Base-by-base conservation (phyloP, 2,888 invertebrate species). In the Eristalis intricaria region DNA sequence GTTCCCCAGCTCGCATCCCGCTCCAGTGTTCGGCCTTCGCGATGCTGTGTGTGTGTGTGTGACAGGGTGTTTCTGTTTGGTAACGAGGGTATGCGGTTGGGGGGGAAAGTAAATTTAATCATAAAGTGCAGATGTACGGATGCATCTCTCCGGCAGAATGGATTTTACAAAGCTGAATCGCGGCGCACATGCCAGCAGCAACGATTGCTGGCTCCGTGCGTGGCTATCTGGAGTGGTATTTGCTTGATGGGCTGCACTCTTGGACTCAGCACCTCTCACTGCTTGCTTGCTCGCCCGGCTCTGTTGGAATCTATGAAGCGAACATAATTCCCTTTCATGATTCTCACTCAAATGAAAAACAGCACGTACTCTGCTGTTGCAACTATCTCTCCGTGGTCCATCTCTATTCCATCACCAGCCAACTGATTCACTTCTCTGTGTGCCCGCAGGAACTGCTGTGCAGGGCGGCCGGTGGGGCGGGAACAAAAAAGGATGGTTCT, bases 271-370 rank as follows among this genome's bases (percentile, higher is more conserved):
- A 43, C 73, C 40, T 26, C 35, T 38, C 38, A 10, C 38, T 13
- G 38, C 38, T 38, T 64, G 69, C 69, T 13, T 13, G 38, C 38
- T 38, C 58, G 69, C 69, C 61, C 61, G 61, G 22, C 23, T 64
- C 68, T 35, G 56, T 32, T 88, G 86, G 56, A 86, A 70, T 91
- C 89, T 90, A 90, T 91, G 91, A 92, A 91, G 91, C 91, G 91
- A 90, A 90, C 91, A 90, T 91, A 92, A 91, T 92, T 90, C 86
- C 90, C 89, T 92, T 92, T 92, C 91, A 91, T 91, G 91, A 91
- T 91, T 91, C 90, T 89, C 92, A 90, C 89, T 91, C 90, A 90
- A 89, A 91, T 91, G 91, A 91, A 91, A 91, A 91, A 91, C 91
- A 91, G 90, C 90, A 89, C 88, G 86, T 86, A 75, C 85, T n/a